Evolutionary conservation across 37 sponge, comb jelly and placozoan species (phyloP), one percentile per base, ranked within the genome.

Genomic region (Tethya wilhelma): DNA sequence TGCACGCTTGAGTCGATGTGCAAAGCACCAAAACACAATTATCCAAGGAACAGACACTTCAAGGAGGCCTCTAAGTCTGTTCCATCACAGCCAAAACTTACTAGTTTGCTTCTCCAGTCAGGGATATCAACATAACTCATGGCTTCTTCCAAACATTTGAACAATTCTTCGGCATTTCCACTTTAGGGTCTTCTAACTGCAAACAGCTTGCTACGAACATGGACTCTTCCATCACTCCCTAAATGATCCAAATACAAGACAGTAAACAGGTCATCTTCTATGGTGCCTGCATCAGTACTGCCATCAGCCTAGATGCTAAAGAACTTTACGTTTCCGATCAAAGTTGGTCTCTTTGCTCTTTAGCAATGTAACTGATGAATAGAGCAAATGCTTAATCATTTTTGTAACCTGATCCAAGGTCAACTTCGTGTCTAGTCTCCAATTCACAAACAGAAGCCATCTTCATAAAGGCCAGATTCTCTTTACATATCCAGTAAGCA

Each of bases 251-350:
- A 49, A 59, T 67, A 75, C 30, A 56, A 43, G 28, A 55, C 56
- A 22, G 46, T 4, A 43, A 75, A 75, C 57, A 84, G 9, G 33
- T 84, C 77, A 23, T 42, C 84, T 42, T 84, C 77, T 29, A 59
- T 43, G n/a, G 65, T 84, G 12, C 42, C 84, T 33, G 68, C 58
- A 66, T 84, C 84, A 55, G 84, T 75, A 17, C 41, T 75, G 6
- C 68, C 77, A 84, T 84, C 84, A 26, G 77, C 69, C 56, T 75
- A 59, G 25, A 84, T 32, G 44, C 77, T 75, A 37, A 84, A 84
- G 75, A 84, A 84, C 38, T 55, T 64, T 1, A 32, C 43, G 23
- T 33, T 49, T n/a, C n/a, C 38, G 34, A 38, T 32, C 31, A 44
- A 8, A 85, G 70, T 30, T 42, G 53, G 20, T 71, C 30, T 33